phyloP scores from a whole-genome alignment of 2,113 vertebrate genomes.

The Mustelus asterias region DNA sequence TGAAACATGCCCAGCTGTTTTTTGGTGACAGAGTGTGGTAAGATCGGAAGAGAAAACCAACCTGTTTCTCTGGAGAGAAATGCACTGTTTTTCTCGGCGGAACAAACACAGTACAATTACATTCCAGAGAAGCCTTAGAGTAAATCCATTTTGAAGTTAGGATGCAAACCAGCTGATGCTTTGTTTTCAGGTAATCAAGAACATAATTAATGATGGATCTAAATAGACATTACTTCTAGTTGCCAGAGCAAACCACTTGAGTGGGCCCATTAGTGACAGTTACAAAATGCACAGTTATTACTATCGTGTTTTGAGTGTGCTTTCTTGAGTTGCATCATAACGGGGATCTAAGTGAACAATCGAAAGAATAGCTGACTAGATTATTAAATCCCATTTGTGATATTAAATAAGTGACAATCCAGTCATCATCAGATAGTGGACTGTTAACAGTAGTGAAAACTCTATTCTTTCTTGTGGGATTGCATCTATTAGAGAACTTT shows the following conservation, averaged over 20 bases:
- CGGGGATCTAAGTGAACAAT: not conserved
- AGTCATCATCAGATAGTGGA: not conserved
- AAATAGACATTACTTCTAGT: not conserved
- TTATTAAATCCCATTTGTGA: not conserved
- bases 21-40: no score
- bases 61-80: no score
- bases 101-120: no score
- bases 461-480: not conserved
- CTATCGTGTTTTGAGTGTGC: not conserved
- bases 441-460: not conserved
- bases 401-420: not conserved
- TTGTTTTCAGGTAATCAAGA: conserved; percentile 9
- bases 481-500: not conserved
- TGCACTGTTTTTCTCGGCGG: no score
- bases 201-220: not conserved
- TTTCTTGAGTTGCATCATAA: not conserved
- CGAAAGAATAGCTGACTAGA: not conserved
- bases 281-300: not conserved
- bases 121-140: no score
- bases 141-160: not conserved
- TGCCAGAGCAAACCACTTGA: not conserved
- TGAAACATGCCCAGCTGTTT: no score
- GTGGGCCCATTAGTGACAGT: not conserved
- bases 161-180: not conserved
- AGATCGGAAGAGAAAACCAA: no score